phyloP scores from a whole-genome alignment of 1,140 invertebrate genomes.

The Lanistes nyassanus region DNA sequence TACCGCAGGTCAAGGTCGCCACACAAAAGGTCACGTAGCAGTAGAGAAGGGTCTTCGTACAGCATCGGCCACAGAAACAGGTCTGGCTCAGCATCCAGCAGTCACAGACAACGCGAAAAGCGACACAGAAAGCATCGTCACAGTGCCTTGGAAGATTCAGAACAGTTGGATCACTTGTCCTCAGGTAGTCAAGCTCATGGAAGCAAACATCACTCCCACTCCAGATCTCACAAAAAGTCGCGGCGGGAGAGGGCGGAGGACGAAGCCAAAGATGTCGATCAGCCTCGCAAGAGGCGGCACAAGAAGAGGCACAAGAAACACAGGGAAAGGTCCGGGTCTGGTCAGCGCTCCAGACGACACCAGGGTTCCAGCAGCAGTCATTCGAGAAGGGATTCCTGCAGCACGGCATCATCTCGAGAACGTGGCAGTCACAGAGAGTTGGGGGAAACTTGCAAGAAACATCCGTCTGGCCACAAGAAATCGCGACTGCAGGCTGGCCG shows the following conservation, averaged over 20 bases:
- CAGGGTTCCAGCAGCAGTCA: not conserved
- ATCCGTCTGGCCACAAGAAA: constrained; percentile 51
- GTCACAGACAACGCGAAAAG: not conserved
- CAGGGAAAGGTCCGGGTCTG: constrained; percentile 6
- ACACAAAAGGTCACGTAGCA: not conserved
- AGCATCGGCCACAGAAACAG: constrained; percentile 10
- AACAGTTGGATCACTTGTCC: constrained; percentile 5
- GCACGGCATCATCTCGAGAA: not conserved
- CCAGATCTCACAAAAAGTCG: constrained; percentile 7
- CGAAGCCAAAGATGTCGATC: not conserved
- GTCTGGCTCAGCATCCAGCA: constrained; percentile 6
- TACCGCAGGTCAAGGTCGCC: constrained; percentile 12
- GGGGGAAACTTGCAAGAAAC: constrained; percentile 41
- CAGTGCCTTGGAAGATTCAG: not conserved
- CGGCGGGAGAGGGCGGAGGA: constrained; percentile 7
- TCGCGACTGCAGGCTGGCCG: constrained; percentile 2
- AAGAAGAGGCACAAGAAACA: constrained; percentile 34
- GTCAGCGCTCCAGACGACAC: constrained; percentile 4
- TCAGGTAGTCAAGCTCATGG: not conserved
- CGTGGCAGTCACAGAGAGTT: not conserved
- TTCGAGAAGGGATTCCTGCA: constrained; percentile 1
- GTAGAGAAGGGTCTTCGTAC: not conserved
- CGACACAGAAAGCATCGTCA: constrained; percentile 5
- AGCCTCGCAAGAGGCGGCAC: constrained; percentile 21
- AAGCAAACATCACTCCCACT: not conserved